Evolutionary conservation across 2,888 invertebrate genomes (phyloP).

Genomic region (Aleiodes testaceus): DNA sequence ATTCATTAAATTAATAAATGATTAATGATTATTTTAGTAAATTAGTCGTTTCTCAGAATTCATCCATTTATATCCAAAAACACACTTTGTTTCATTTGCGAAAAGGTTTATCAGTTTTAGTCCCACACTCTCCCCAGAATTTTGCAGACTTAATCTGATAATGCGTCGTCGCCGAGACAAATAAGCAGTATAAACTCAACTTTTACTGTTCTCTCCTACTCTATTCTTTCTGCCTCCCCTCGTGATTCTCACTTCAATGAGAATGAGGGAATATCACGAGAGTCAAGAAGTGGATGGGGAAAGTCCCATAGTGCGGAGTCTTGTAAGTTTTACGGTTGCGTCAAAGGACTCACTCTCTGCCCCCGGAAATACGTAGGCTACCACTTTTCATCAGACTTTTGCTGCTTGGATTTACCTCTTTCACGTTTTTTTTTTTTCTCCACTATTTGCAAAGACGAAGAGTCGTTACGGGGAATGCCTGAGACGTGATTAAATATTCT

Average conservation of each 20-base stretch:
- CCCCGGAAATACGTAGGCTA: conserved; percentile 28
- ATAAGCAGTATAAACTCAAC: conserved; percentile 44
- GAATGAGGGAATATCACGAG: conserved; percentile 40
- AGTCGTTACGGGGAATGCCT: background rate
- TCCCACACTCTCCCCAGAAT: conserved; percentile 7
- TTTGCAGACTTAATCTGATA: conserved; percentile 53
- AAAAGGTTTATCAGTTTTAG: conserved; percentile 3
- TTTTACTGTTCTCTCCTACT: conserved; percentile 30
- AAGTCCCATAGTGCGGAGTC: conserved; percentile 51
- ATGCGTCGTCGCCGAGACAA: conserved; percentile 52
- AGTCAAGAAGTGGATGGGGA: conserved; percentile 6
- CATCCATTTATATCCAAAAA: background rate
- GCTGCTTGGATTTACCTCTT: conserved; percentile 12
- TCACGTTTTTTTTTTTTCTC: conserved; percentile 5
- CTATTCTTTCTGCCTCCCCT: conserved; percentile 40
- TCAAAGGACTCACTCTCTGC: conserved; percentile 41
- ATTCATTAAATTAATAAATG: no score
- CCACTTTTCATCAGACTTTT: conserved; percentile 22
- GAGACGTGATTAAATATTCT: conserved; percentile 16
- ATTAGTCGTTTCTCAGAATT: background rate
- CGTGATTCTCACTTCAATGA: conserved; percentile 53
- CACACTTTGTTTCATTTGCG: conserved; percentile 7
- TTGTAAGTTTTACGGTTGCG: conserved; percentile 53
- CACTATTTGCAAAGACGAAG: background rate
- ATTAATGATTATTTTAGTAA: no score